Evolutionary conservation across 2,797 vertebrate genomes (phyloP).

Genomic region (Acipenser oxyrinchus): DNA sequence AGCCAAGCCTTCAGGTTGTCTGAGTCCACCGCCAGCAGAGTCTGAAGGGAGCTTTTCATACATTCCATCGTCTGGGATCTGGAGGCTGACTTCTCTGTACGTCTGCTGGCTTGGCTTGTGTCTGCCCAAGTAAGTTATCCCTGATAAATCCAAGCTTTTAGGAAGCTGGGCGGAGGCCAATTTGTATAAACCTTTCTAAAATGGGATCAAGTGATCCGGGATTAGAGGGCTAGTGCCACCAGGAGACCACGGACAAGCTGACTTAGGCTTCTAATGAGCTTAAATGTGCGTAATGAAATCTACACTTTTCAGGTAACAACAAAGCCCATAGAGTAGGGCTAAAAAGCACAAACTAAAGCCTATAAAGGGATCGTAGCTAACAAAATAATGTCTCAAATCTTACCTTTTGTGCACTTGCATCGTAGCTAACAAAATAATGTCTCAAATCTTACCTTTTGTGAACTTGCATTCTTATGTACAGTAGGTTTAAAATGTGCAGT

Average conservation of each 20-base stretch:
- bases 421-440: no score
- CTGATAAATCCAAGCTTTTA: slow-evolving; percentile 37
- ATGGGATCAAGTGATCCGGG: slow-evolving; percentile 43
- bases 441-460: no score
- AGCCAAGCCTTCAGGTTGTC: slow-evolving; percentile 13
- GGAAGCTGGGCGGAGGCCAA: slow-evolving; percentile 24
- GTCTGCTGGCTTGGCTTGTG: slow-evolving; percentile 39
- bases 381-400: no score
- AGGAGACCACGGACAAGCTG: slow-evolving; percentile 18
- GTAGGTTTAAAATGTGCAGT: no score
- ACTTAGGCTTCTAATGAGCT: slow-evolving; percentile 51
- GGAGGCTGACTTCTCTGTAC: slow-evolving; percentile 27
- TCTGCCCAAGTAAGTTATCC: slow-evolving; percentile 56
- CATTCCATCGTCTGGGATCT: slow-evolving; percentile 33
- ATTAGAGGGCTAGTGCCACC: slow-evolving; percentile 22
- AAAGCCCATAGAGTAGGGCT: no score
- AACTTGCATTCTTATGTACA: no score
- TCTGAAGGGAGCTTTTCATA: slow-evolving; percentile 31
- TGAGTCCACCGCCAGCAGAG: not conserved
- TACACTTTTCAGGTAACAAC: slow-evolving; percentile 23
- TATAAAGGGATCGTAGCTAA: no score
- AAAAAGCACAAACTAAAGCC: no score
- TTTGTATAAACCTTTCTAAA: slow-evolving; percentile 32
- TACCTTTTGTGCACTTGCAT: no score
- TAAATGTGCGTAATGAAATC: slow-evolving; percentile 33